Evolutionary conservation across 2,797 vertebrate genomes (phyloP).

Genomic region (Dendrocincla fuliginosa): DNA sequence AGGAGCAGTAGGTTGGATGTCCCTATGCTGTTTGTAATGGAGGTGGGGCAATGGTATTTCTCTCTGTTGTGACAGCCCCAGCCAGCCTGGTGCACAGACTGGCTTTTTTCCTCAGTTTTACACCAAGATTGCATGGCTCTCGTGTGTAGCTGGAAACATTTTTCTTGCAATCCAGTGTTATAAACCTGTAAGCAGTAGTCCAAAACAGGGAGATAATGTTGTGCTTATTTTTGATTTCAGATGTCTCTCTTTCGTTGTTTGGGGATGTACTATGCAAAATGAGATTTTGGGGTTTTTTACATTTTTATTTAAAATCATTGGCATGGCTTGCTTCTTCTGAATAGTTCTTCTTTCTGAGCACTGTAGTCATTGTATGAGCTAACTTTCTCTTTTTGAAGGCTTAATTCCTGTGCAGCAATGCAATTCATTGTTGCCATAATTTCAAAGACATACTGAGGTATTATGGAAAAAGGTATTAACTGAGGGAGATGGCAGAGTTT

Average conservation of each 20-base stretch:
- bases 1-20: neutral
- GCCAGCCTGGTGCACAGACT: neutral
- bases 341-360: neutral
- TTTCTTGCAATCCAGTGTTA: neutral
- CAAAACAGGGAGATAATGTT: neutral
- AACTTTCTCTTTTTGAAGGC: neutral
- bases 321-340: neutral
- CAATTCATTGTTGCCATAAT: neutral
- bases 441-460: neutral
- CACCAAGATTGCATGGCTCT: too few species aligned
- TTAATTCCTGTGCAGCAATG: neutral
- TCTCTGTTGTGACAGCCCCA: neutral
- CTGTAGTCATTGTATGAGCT: too few species aligned
- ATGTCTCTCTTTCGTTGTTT: neutral
- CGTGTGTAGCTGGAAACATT: neutral
- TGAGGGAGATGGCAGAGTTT: neutral
- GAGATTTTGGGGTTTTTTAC: accelerated
- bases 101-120: neutral
- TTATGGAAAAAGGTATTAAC: neutral
- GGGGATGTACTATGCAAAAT: neutral
- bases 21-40: neutral
- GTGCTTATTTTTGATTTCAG: neutral
- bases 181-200: neutral
- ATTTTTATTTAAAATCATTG: neutral
- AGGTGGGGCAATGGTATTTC: neutral